A percentile compares a stretch with the other conserved stretches of the same genome.
Evolutionary conservation across 2,888 invertebrate genomes (phyloP).

Genomic region (Bedellia somnulentella): DNA sequence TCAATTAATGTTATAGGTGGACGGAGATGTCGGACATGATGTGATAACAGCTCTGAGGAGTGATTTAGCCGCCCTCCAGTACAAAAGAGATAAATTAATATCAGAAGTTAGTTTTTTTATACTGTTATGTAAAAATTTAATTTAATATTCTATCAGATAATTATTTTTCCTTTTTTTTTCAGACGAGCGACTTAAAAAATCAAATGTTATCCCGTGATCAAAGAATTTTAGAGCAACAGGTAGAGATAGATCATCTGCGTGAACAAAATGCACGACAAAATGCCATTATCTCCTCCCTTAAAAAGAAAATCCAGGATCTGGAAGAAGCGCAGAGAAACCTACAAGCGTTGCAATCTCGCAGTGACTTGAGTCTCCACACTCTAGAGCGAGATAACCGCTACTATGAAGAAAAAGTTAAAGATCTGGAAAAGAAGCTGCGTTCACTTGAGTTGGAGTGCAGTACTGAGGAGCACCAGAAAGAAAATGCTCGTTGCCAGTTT

Average conservation of each 20-base stretch:
- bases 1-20: constrained; percentile 64
- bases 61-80: constrained; percentile 81
- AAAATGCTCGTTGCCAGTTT: constrained; percentile 66
- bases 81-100: constrained; percentile 78
- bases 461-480: constrained; percentile 75
- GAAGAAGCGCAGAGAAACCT: constrained; percentile 77
- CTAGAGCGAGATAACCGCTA: constrained; percentile 72
- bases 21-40: constrained; percentile 62
- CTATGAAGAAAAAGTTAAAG: constrained; percentile 76
- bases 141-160: background rate
- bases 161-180: constrained; percentile 14
- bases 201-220: constrained; percentile 72
- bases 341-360: constrained; percentile 62
- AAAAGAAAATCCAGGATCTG: constrained; percentile 75
- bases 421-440: constrained; percentile 73
- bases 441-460: constrained; percentile 72
- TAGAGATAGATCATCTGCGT: constrained; percentile 76
- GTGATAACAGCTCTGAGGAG: constrained; percentile 76
- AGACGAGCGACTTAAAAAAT: constrained; percentile 73
- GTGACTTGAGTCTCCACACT: constrained; percentile 73
- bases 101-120: constrained; percentile 63
- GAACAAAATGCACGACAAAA: constrained; percentile 84
- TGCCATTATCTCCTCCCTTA: constrained; percentile 76
- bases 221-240: constrained; percentile 73
- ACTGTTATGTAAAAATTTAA: background rate